Evolutionary conservation across 2,888 invertebrate genomes (phyloP), one percentile per base, ranked within the genome.

Genomic region (Trichopoda pennipes): DNA sequence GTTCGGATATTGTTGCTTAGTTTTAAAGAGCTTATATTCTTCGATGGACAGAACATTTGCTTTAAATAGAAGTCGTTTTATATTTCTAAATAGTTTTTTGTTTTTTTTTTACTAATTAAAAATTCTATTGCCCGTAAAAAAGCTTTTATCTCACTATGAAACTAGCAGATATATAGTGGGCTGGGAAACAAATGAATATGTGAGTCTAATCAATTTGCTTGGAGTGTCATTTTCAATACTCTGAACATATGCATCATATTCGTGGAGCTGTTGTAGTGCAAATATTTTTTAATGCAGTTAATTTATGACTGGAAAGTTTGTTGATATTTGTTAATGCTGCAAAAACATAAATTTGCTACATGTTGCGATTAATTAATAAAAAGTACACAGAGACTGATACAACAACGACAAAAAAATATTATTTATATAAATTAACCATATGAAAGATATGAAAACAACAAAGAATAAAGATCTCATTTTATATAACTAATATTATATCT

Each of bases 331-430:
- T 42, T 53, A 53, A 12, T 72, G 55, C 63, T 56, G 73, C 63
- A 73, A 12, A 56, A 63, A 51, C 44, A 63, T 68, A 73, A 73
- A 75, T 51, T 38, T 58, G 61, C 61, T 80, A 66, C 32, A n/a
- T 44, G 28, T 10, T 19, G 42, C 9, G 4, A 73, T 56, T 73
- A 76, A 77, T 81, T 81, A 77, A 69, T 69, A 77, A 73, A 72
- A 63, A 47, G 32, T 10, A 44, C 19, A 35, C 47, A 55, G 47
- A 55, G 35, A 35, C 51, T 44, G 19, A 23, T n/a, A n/a, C 38
- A 12, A 61, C 42, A 47, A 32, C 1, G 28, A 35, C 32, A 3
- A n/a, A 2, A 64, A 49, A 32, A 16, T 42, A 53, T 23, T 6
- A 49, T 44, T 44, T 12, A 38, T 12, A 38, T 12, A 38, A 44